Base-by-base conservation (phyloP, 2,113 vertebrate species). In the Plectropomus leopardus region DNA sequence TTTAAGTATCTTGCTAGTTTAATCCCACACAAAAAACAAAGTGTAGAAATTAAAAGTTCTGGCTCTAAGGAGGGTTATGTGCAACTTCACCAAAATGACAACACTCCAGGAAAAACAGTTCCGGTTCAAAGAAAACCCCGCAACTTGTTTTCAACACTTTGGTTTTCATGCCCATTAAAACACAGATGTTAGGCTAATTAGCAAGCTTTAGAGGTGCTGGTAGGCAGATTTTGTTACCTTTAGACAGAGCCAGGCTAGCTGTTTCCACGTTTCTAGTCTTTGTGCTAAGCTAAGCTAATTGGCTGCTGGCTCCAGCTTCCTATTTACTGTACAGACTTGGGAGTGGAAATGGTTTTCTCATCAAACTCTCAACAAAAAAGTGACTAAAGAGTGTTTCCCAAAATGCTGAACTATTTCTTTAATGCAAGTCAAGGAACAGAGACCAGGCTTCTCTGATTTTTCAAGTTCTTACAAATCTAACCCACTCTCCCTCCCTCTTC, bases 181-280 rank as follows among this genome's bases (percentile, higher is more conserved):
- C 40, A 69, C 13, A 81, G 19, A 50, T 76, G 26, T 24, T 28
- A 4, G 53, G 30, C 70, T 53, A 71, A 60, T 83, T 59, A 77
- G 13, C n/a, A 7, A 47, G 28, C 26, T 54, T 28, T 42, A 28
- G 19, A 48, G 53, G 4, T n/a, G 44, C 44, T 59, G 32, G 65
- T 28, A 40, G 28, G 30, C 70, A 51, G 7, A 58, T 51, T 74
- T 50, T 51, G 14, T 58, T 45, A 36, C 51, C 32, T 75, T 54
- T 59, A 21, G 66, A 57, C n/a, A 34, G 30, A 68, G 32, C 23
- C 54, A 30, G 47, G 28, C 17, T 72, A 7, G 26, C 42, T 69
- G 9, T 45, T 61, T 72, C 53, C 61, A 0, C 55, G 13, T 45
- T 55, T 47, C 28, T n/a, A 47, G 19, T 58, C 2, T 36, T 51